phyloP scores from a whole-genome alignment of 2,113 vertebrate species.

The Pteruthius melanotis region DNA sequence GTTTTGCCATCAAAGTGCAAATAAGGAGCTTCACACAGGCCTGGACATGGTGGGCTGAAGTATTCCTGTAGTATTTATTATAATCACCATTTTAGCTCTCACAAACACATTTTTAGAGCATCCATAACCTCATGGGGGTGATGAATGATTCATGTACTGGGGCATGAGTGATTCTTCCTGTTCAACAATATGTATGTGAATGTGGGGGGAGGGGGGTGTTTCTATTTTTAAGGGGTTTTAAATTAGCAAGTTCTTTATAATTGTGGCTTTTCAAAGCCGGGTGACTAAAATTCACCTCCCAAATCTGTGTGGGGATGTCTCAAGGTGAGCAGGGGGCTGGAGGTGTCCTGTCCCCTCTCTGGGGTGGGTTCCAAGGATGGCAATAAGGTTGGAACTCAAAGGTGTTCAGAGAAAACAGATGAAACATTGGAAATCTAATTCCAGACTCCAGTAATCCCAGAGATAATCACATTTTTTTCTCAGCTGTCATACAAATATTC shows the following conservation, averaged over 20 bases:
- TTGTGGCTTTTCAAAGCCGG: not conserved
- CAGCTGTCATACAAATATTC: not conserved
- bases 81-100: not conserved
- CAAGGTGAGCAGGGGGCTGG: not conserved
- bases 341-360: not conserved
- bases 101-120: not conserved
- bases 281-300: not conserved
- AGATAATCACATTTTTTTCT: not conserved
- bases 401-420: not conserved
- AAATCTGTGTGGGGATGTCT: not conserved
- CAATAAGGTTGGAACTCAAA: not conserved
- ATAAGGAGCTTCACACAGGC: not conserved
- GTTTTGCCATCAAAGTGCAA: not conserved
- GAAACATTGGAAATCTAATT: not conserved
- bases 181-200: not conserved
- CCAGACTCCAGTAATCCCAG: not conserved
- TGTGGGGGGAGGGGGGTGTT: not conserved
- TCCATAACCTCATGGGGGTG: not conserved
- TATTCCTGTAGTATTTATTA: not conserved
- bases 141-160: not conserved
- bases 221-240: not conserved
- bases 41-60: not conserved
- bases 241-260: not conserved
- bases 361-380: not conserved
- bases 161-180: not conserved